Evolutionary conservation across 2,113 vertebrate genomes (phyloP).

Genomic region (Leptodactylus fuscus): DNA sequence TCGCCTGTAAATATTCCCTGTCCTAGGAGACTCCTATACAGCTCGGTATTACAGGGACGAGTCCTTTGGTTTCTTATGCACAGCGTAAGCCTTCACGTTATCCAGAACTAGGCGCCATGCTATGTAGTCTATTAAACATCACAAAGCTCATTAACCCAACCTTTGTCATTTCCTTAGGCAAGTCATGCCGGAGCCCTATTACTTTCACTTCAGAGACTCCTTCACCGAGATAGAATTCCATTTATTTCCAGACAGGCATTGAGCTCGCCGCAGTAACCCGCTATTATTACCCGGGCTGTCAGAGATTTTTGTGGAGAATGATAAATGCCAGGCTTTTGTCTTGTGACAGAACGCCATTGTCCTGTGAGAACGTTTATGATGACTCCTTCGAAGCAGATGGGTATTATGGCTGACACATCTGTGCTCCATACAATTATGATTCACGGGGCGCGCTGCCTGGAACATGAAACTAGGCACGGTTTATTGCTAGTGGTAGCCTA

Average conservation of each 20-base stretch:
- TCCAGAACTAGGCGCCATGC: not conserved
- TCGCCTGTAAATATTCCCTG: not conserved
- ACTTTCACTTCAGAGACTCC: constrained; percentile 30
- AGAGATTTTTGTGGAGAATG: constrained; percentile 33
- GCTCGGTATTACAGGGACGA: not conserved
- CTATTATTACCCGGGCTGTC: constrained; percentile 23
- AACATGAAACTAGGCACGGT: not conserved
- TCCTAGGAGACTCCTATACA: not conserved
- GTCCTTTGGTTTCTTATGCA: not conserved
- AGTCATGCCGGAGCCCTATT: constrained; percentile 16
- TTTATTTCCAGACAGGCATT: constrained; percentile 20
- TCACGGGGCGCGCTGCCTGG: not conserved
- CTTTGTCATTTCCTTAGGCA: constrained; percentile 31
- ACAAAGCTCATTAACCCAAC: constrained; percentile 31
- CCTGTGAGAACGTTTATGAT: constrained; percentile 28
- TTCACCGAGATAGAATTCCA: constrained; percentile 31
- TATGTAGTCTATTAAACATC: constrained; percentile 27
- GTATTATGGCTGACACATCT: constrained; percentile 48
- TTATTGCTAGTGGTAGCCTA: not conserved
- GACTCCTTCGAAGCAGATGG: constrained; percentile 14
- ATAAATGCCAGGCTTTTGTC: constrained; percentile 47
- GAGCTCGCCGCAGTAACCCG: constrained; percentile 20
- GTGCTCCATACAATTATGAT: constrained; percentile 39
- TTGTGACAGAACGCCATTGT: constrained; percentile 39
- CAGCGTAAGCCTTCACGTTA: not conserved